Percentiles rank a stretch among this genome's conserved stretches.
phyloP scores from a whole-genome alignment of 1,140 invertebrate genomes.

The Philaenus spumarius region DNA sequence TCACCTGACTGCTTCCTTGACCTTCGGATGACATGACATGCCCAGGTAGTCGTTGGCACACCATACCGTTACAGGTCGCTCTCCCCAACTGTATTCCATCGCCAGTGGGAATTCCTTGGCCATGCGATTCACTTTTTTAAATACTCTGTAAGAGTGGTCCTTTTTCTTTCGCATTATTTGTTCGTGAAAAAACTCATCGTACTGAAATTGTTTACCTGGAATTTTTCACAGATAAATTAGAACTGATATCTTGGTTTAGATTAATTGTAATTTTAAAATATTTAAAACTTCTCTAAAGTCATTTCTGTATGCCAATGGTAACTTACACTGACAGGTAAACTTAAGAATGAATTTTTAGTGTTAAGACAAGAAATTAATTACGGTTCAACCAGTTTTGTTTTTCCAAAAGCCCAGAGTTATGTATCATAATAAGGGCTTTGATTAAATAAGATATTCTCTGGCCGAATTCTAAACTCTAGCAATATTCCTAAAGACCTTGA shows the following conservation, averaged over 20 bases:
- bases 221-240: too few relatives aligned
- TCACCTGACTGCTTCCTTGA: slow-evolving; percentile 71
- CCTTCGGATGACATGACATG: slow-evolving; percentile 85
- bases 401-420: too few relatives aligned
- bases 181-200: slow-evolving; percentile 84
- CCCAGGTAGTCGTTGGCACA: slow-evolving; percentile 98
- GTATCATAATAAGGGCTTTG: too few relatives aligned
- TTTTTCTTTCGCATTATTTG: slow-evolving; percentile 91
- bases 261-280: neutral
- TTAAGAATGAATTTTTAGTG: too few relatives aligned
- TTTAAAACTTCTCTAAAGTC: too few relatives aligned
- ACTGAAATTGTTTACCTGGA: slow-evolving; percentile 55
- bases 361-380: too few relatives aligned
- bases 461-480: too few relatives aligned
- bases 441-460: too few relatives aligned
- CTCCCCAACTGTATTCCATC: slow-evolving; percentile 69
- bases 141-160: slow-evolving; percentile 95
- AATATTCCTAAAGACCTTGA: too few relatives aligned
- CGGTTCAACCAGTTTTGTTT: too few relatives aligned
- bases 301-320: too few relatives aligned
- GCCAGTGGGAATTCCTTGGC: slow-evolving; percentile 82
- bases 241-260: neutral
- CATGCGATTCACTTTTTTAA: slow-evolving; percentile 89
- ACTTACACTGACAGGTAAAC: too few relatives aligned
- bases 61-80: slow-evolving; percentile 90